These are phyloP conservation scores for Mus pahari DNA, from an alignment of 2,113 vertebrate species.

Conservation along the genomic window DNA sequence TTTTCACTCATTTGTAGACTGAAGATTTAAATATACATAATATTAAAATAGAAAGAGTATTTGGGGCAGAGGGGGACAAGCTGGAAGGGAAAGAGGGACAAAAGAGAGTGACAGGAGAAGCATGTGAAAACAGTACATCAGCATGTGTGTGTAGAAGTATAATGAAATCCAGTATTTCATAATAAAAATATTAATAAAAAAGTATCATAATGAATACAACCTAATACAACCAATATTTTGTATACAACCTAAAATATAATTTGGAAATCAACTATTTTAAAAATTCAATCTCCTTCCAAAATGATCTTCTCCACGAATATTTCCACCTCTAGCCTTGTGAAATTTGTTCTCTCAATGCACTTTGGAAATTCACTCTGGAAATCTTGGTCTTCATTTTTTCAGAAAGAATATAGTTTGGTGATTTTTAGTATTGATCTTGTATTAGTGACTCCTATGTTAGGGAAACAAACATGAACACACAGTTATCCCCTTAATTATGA, in stretches of 20 bases:
- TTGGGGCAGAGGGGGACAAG: not conserved
- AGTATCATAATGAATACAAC: not conserved
- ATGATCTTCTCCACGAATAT: not conserved
- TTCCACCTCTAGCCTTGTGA: not conserved
- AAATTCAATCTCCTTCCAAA: constrained; percentile 22
- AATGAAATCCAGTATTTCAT: too few species aligned
- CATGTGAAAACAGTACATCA: not conserved
- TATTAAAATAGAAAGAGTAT: not conserved
- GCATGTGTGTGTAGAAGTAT: not conserved
- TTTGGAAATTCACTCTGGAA: not conserved
- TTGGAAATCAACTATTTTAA: not conserved
- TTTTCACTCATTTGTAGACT: not conserved
- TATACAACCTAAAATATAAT: not conserved
- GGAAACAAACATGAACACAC: not conserved
- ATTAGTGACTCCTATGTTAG: not conserved
- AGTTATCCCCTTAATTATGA: not conserved
- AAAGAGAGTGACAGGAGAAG: too few species aligned
- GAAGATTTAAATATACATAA: not conserved
- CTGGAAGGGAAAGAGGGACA: not conserved
- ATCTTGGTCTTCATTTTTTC: constrained; percentile 10
- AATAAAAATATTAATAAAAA: not conserved
- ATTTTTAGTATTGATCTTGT: constrained; percentile 19
- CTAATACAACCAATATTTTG: not conserved
- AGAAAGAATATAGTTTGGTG: not conserved
- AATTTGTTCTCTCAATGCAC: not conserved